Percentiles rank a stretch among this genome's conserved stretches.
Evolutionary conservation across 2,888 invertebrate genomes (phyloP).

Genomic region (Sericinus montela): DNA sequence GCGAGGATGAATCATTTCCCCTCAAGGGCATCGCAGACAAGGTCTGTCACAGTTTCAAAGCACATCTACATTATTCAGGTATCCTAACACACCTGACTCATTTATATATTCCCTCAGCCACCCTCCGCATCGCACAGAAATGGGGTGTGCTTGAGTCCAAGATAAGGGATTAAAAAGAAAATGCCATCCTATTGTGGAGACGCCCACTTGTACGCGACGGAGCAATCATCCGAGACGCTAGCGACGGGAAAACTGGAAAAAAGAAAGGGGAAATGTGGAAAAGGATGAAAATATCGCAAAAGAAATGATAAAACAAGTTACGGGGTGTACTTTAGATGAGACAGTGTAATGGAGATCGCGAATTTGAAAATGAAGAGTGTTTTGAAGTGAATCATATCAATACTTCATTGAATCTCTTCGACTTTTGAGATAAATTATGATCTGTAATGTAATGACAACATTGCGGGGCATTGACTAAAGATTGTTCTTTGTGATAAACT

Average conservation of each 20-base stretch:
- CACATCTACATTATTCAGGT: constrained; percentile 11
- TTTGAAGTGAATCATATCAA: constrained; percentile 18
- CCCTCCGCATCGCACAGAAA: constrained; percentile 29
- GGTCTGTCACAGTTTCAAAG: constrained; percentile 26
- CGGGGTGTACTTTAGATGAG: constrained; percentile 28
- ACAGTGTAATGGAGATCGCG: constrained; percentile 34
- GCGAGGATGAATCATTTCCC: constrained; percentile 11
- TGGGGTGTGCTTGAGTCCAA: constrained; percentile 35
- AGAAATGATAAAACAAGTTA: constrained; percentile 41
- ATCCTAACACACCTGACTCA: constrained; percentile 39
- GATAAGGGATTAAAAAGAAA: constrained; percentile 66
- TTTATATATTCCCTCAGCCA: constrained; percentile 47
- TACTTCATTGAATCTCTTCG: not conserved
- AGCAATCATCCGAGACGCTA: constrained; percentile 55
- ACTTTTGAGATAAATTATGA: too few species aligned
- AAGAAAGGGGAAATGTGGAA: constrained; percentile 25
- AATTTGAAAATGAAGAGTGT: constrained; percentile 22
- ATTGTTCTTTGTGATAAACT: too few species aligned
- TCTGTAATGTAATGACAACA: too few species aligned
- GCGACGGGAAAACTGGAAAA: constrained; percentile 38
- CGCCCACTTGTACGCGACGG: constrained; percentile 41
- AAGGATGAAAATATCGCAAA: constrained; percentile 41
- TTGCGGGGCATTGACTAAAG: too few species aligned
- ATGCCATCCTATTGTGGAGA: constrained; percentile 50
- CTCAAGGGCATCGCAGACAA: constrained; percentile 15